Evolutionary conservation across 2,888 invertebrate genomes (phyloP).

Genomic region (Augiades crinisus): DNA sequence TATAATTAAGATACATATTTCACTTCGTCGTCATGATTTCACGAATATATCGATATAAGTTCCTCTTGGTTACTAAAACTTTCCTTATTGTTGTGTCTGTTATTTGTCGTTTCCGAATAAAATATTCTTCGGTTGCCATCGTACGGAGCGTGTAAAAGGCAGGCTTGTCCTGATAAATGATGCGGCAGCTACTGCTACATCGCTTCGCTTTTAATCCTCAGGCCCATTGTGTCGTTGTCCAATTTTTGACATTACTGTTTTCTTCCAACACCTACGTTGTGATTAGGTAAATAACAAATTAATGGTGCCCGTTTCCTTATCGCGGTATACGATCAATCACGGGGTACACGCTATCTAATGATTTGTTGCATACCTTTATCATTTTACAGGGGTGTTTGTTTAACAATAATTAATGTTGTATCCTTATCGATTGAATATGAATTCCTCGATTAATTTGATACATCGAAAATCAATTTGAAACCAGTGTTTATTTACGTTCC

Average conservation of each 20-base stretch:
- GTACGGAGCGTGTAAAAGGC: slow-evolving; percentile 52
- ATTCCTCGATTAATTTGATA: slow-evolving; percentile 1
- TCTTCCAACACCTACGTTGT: slow-evolving; percentile 58
- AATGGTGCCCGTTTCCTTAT: slow-evolving; percentile 62
- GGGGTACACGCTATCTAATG: slow-evolving; percentile 48
- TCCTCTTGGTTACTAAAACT: too few relatives aligned
- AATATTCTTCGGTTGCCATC: slow-evolving; percentile 13
- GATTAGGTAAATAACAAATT: slow-evolving; percentile 67
- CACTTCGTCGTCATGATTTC: too few relatives aligned
- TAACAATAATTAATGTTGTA: slow-evolving; percentile 31
- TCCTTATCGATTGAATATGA: slow-evolving; percentile 26
- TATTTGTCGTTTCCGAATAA: slow-evolving; percentile 19
- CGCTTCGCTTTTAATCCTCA: slow-evolving; percentile 78
- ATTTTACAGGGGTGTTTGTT: slow-evolving; percentile 33
- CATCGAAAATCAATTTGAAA: not conserved
- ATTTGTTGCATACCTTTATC: slow-evolving; percentile 39
- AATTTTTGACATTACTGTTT: slow-evolving; percentile 70
- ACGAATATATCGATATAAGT: too few relatives aligned
- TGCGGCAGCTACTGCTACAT: slow-evolving; percentile 70
- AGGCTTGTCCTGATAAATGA: slow-evolving; percentile 75
- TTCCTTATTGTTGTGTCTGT: too few relatives aligned
- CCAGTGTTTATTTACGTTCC: not conserved
- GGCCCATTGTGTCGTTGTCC: slow-evolving; percentile 70
- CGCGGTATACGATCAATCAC: slow-evolving; percentile 62
- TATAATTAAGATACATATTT: not conserved